Evolutionary conservation across 1,140 invertebrate species (phyloP).

Genomic region (Heliconius congener): DNA sequence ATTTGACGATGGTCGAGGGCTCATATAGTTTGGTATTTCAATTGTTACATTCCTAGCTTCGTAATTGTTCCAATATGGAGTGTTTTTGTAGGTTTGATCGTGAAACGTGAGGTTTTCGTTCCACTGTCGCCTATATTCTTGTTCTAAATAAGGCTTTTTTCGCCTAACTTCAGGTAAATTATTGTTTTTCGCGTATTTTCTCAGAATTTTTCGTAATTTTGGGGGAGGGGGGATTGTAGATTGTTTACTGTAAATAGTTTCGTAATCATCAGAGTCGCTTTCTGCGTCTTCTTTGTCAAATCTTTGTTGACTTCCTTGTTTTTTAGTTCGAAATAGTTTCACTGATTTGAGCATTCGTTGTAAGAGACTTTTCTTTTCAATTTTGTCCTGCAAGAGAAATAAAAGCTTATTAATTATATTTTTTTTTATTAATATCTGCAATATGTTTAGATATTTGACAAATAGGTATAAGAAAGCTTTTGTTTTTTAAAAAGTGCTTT

Average conservation of each 20-base stretch:
- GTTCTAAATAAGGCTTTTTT: constrained; percentile 57
- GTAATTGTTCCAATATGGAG: constrained; percentile 46
- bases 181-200: neutral
- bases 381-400: constrained; percentile 46
- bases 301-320: constrained; percentile 24
- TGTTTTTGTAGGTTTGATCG: constrained; percentile 31
- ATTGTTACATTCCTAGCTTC: constrained; percentile 50
- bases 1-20: neutral
- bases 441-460: neutral
- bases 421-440: too few relatives aligned
- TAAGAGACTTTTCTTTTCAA: constrained; percentile 50
- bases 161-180: neutral
- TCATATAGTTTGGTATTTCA: constrained; percentile 17
- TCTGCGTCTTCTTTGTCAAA: constrained; percentile 26
- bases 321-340: constrained; percentile 47
- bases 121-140: constrained; percentile 63
- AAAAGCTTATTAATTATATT: too few relatives aligned
- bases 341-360: constrained; percentile 58
- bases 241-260: constrained; percentile 60
- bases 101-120: constrained; percentile 56
- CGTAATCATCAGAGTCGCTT: constrained; percentile 60
- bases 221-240: constrained; percentile 30
- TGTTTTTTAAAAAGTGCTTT: too few relatives aligned
- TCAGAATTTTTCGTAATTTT: neutral
- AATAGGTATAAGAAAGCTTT: neutral